phyloP scores from a whole-genome alignment of 2,888 invertebrate genomes.

The Brachylomia viminalis region DNA sequence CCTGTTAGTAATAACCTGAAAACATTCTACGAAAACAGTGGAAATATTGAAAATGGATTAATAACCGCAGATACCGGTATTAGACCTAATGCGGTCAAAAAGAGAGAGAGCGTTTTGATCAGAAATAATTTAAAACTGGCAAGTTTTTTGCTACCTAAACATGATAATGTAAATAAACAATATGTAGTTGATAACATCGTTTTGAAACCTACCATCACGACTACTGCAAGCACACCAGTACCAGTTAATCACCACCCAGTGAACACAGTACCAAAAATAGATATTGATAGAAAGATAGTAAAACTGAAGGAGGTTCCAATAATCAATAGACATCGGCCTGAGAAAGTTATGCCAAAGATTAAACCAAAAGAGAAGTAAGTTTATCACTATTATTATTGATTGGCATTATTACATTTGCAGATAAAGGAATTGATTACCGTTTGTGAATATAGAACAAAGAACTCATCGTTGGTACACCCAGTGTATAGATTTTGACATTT shows the following conservation, averaged over 20 bases:
- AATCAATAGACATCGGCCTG: constrained; percentile 70
- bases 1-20: constrained; percentile 86
- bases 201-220: constrained; percentile 77
- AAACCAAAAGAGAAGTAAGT: constrained; percentile 87
- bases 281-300: constrained; percentile 85
- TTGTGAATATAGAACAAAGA: not conserved
- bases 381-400: constrained; percentile 1
- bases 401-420: not conserved
- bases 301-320: constrained; percentile 81
- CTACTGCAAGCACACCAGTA: constrained; percentile 61
- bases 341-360: constrained; percentile 84
- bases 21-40: constrained; percentile 88
- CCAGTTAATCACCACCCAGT: constrained; percentile 64
- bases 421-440: not conserved
- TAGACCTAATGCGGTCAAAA: constrained; percentile 78
- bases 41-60: constrained; percentile 83
- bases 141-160: constrained; percentile 84
- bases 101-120: constrained; percentile 75
- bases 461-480: too few relatives aligned
- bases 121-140: constrained; percentile 86
- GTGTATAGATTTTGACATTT: not conserved
- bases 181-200: constrained; percentile 76
- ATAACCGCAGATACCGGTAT: constrained; percentile 70
- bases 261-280: constrained; percentile 78
- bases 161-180: constrained; percentile 75